These are phyloP conservation scores for Clarias magur DNA, from an alignment of 2,113 vertebrate species.

Conservation along the genomic window DNA sequence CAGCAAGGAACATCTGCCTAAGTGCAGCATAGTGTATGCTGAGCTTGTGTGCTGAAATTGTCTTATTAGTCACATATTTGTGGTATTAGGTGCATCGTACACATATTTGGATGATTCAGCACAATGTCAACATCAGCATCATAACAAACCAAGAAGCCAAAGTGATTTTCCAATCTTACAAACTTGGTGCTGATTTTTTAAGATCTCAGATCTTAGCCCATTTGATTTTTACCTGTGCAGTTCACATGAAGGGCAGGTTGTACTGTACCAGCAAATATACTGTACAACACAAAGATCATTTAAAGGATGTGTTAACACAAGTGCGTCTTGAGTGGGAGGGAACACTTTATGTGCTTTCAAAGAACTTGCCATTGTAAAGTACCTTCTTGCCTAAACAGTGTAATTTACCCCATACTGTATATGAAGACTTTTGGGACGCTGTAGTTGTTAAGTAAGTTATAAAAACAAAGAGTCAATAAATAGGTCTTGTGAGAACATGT, in stretches of 20 bases:
- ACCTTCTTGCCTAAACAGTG: too few species aligned
- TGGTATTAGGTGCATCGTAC: neutral
- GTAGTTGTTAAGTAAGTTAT: neutral
- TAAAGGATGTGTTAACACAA: too few species aligned
- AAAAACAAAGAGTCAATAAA: neutral
- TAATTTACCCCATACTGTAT: too few species aligned
- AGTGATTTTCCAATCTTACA: neutral
- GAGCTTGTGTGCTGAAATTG: neutral
- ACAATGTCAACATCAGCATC: neutral
- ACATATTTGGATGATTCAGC: neutral
- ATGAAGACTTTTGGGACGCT: neutral
- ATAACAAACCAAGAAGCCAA: neutral
- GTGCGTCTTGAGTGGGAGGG: too few species aligned
- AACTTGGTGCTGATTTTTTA: neutral
- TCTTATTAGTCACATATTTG: neutral
- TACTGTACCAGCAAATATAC: too few species aligned
- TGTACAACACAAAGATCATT: too few species aligned
- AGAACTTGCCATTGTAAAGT: too few species aligned
- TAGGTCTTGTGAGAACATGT: neutral
- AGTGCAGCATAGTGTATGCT: neutral
- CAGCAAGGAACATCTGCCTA: neutral
- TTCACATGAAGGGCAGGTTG: too few species aligned
- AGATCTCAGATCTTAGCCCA: too few species aligned
- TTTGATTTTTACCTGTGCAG: too few species aligned
- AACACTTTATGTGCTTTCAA: too few species aligned